Percentiles rank a stretch among this genome's conserved stretches.
phyloP scores from a whole-genome alignment of 2,797 vertebrate species.

The Sebastiscus albofasciatus region DNA sequence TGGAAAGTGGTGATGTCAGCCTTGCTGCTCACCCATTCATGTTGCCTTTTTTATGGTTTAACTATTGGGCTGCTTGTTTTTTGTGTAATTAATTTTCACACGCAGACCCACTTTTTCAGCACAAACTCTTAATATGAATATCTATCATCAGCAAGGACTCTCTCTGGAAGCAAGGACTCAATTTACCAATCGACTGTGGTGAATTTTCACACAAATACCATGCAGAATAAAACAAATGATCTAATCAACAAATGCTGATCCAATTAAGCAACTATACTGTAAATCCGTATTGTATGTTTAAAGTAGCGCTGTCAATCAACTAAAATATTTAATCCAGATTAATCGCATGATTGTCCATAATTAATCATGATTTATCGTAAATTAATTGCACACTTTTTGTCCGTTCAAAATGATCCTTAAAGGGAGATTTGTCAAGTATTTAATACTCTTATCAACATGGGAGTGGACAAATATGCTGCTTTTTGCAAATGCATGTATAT shows the following conservation, averaged over 20 bases:
- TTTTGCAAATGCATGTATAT: too few relatives aligned
- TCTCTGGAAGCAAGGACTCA: conserved; percentile 9
- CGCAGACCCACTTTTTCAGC: not conserved
- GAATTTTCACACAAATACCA: not conserved
- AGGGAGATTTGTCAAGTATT: too few relatives aligned
- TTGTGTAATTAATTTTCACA: conserved; percentile 44
- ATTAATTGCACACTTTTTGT: too few relatives aligned
- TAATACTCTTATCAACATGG: too few relatives aligned
- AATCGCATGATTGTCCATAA: too few relatives aligned
- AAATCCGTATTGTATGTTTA: not conserved
- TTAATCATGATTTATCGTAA: too few relatives aligned
- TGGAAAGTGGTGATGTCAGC: conserved; percentile 49
- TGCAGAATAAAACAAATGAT: not conserved
- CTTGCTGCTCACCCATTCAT: conserved; percentile 11
- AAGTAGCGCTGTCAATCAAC: not conserved
- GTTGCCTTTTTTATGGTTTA: conserved; percentile 11
- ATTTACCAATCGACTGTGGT: not conserved
- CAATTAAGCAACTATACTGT: not conserved
- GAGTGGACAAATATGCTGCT: too few relatives aligned
- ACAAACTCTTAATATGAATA: conserved; percentile 32
- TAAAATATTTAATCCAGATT: not conserved
- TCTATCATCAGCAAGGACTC: not conserved
- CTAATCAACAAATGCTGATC: not conserved
- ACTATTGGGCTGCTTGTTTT: conserved; percentile 7
- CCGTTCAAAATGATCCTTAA: too few relatives aligned